These are phyloP conservation scores for Eulemur rufifrons DNA, from an alignment of 2,113 vertebrate genomes.

Conservation along the genomic window DNA sequence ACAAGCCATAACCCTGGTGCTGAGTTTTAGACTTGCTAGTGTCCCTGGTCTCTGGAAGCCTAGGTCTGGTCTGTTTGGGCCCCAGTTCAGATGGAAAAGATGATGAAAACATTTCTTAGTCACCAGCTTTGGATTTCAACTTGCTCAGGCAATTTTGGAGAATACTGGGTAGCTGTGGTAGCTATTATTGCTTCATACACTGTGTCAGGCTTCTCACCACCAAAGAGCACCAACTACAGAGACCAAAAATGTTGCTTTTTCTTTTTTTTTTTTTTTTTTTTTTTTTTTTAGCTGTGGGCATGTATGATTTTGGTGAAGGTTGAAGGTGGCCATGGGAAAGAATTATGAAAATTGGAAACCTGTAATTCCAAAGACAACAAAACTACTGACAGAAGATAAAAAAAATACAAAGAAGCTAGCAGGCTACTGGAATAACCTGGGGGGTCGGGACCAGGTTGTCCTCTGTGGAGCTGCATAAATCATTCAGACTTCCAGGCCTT, in stretches of 20 bases:
- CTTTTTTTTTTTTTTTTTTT: not conserved
- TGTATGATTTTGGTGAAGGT: not conserved
- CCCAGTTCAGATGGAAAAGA: not conserved
- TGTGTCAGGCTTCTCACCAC: constrained; percentile 61
- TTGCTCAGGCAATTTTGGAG: constrained; percentile 44
- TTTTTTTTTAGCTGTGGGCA: not conserved
- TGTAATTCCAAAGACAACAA: not conserved
- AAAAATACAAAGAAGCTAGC: not conserved
- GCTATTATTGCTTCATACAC: constrained; percentile 10
- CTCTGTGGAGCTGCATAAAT: not conserved
- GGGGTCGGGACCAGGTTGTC: not conserved
- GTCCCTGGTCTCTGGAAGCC: not conserved
- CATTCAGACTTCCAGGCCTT: not conserved
- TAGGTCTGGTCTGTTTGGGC: not conserved
- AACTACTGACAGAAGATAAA: not conserved
- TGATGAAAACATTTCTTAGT: constrained; percentile 30
- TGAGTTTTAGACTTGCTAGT: not conserved
- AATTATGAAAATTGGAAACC: constrained; percentile 25
- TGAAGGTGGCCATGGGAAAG: not conserved
- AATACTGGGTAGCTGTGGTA: not conserved
- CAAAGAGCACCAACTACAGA: constrained; percentile 69
- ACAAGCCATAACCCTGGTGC: constrained; percentile 71
- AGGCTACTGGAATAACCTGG: not conserved
- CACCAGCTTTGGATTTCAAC: constrained; percentile 56
- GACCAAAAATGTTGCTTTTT: constrained; percentile 21